Evolutionary conservation across 2,797 vertebrate genomes (phyloP).

Genomic region (Arnoldichthys spilopterus): DNA sequence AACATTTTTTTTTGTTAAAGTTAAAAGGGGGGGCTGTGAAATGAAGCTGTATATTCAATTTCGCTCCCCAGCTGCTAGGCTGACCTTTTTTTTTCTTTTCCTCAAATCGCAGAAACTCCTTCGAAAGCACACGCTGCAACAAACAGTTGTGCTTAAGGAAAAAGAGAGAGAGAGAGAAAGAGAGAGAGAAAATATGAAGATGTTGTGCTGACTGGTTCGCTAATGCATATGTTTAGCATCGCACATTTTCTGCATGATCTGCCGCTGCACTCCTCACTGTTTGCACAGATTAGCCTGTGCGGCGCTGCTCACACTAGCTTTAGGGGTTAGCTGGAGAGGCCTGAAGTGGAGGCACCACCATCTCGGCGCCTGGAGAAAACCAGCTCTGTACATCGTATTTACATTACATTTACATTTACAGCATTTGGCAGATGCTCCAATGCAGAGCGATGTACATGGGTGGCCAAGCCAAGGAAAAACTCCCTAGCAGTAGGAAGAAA

Average conservation of each 20-base stretch:
- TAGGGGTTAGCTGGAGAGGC: background rate
- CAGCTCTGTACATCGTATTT: too few relatives aligned
- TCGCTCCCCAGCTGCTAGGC: constrained; percentile 76
- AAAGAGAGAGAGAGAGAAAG: constrained; percentile 33
- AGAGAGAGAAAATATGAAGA: constrained; percentile 40
- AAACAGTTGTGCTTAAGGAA: constrained; percentile 71
- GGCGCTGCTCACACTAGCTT: constrained; percentile 12
- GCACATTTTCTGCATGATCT: constrained; percentile 85
- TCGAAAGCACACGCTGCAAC: constrained; percentile 80
- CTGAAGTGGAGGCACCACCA: too few relatives aligned
- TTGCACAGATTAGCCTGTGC: constrained; percentile 10
- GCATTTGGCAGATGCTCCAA: too few relatives aligned
- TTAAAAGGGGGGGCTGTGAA: constrained; percentile 63
- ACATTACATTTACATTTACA: too few relatives aligned
- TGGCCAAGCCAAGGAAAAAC: too few relatives aligned
- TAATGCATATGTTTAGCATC: constrained; percentile 77
- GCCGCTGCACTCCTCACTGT: constrained; percentile 75
- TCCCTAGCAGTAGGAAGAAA: too few relatives aligned
- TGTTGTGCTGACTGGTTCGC: constrained; percentile 55
- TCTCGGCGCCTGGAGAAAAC: too few relatives aligned
- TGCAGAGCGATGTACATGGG: too few relatives aligned
- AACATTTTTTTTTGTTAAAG: constrained; percentile 71
- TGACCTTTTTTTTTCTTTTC: constrained; percentile 60
- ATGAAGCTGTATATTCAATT: constrained; percentile 80
- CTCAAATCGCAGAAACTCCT: constrained; percentile 68